Evolutionary conservation across 1,140 invertebrate species (phyloP).

Genomic region (Drosophila willistoni): DNA sequence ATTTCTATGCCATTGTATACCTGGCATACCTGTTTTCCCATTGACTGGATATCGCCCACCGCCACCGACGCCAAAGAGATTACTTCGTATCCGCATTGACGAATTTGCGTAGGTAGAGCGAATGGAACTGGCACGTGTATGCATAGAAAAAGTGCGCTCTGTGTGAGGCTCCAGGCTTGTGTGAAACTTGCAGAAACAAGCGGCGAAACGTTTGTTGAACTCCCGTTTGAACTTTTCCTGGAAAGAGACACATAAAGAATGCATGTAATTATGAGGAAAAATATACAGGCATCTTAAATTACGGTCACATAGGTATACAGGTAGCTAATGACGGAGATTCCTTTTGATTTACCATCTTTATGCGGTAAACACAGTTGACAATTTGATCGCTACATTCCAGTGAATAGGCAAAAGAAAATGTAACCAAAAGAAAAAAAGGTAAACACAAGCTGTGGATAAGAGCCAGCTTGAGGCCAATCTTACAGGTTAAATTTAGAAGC

Average conservation of each 20-base stretch:
- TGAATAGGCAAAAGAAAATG: too few relatives aligned
- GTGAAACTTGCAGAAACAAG: conserved; percentile 75
- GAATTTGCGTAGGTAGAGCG: conserved; percentile 76
- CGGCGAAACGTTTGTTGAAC: conserved; percentile 87
- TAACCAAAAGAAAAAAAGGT: too few relatives aligned
- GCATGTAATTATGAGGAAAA: not conserved
- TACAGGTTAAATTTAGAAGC: too few relatives aligned
- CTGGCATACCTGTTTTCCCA: conserved; percentile 6
- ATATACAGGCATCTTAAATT: too few relatives aligned
- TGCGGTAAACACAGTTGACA: too few relatives aligned
- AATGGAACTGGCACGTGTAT: conserved; percentile 77
- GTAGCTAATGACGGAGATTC: too few relatives aligned
- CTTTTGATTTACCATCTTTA: too few relatives aligned
- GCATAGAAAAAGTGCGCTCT: conserved; percentile 78
- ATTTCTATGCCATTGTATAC: conserved; percentile 17
- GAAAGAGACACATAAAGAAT: conserved; percentile 6
- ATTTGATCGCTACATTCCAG: too few relatives aligned
- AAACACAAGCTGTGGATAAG: too few relatives aligned
- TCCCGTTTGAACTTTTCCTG: conserved; percentile 90
- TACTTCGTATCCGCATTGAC: conserved; percentile 76
- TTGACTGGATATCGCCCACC: conserved; percentile 12
- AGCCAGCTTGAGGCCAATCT: too few relatives aligned
- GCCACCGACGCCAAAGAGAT: conserved; percentile 48
- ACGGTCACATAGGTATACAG: too few relatives aligned
- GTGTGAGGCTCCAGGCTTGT: conserved; percentile 61